A percentile compares a stretch with the other conserved stretches of the same genome.
Conservation (phyloP, 2,888 invertebrate species). For the Selenia dentaria region DNA sequence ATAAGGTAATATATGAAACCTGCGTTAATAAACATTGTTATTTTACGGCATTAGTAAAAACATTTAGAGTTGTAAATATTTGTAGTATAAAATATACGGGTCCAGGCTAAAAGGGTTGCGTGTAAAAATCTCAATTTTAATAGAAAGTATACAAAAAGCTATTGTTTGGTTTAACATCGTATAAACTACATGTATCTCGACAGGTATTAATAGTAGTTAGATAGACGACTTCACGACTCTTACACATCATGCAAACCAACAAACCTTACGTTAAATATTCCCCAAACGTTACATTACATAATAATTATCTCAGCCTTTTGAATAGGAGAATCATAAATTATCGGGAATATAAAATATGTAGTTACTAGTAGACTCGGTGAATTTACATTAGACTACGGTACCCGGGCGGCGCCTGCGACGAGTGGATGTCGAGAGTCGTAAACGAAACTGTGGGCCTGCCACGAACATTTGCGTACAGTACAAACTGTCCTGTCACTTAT, state of each 20-base stretch:
- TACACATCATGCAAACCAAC: slow-evolving; percentile 47
- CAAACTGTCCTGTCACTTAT: no score
- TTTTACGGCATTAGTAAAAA: slow-evolving; percentile 33
- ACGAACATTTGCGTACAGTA: no score
- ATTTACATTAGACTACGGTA: slow-evolving; percentile 65
- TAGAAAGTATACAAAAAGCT: slow-evolving; percentile 82
- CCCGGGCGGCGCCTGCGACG: slow-evolving; percentile 18
- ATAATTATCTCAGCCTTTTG: slow-evolving; percentile 81
- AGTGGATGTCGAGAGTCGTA: not conserved
- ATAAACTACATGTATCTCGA: slow-evolving; percentile 47
- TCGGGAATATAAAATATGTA: slow-evolving; percentile 74
- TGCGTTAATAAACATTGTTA: slow-evolving; percentile 14
- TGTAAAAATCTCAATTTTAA: slow-evolving; percentile 74
- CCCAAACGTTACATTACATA: slow-evolving; percentile 74
- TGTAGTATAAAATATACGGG: slow-evolving; percentile 73
- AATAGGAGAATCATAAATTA: slow-evolving; percentile 79
- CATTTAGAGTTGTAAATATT: slow-evolving; percentile 29
- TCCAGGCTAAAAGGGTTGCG: slow-evolving; percentile 66
- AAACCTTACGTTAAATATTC: slow-evolving; percentile 60
- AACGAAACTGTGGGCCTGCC: no score
- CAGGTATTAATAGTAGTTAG: slow-evolving; percentile 21
- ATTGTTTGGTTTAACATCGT: slow-evolving; percentile 68
- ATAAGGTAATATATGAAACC: slow-evolving; percentile 12
- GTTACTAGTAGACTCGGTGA: slow-evolving; percentile 70
- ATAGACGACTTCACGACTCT: slow-evolving; percentile 27